Evolutionary conservation across 2,888 invertebrate species (phyloP).

Genomic region (Stenichneumon culpator): DNA sequence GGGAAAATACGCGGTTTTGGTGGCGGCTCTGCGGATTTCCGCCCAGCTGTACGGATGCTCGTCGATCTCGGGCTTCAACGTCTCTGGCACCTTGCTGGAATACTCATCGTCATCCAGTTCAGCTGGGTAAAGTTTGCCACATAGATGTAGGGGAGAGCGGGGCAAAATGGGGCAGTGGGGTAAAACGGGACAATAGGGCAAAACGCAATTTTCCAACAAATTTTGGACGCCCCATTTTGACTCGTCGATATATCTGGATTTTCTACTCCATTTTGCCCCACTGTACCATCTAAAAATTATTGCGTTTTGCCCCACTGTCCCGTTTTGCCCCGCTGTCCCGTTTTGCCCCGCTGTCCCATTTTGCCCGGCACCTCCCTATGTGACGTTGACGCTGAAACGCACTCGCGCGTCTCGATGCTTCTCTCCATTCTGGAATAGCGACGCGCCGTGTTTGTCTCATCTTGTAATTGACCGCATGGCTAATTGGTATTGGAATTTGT

Average conservation of each 20-base stretch:
- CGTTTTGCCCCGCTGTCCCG: too few relatives aligned
- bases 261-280: too few relatives aligned
- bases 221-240: too few relatives aligned
- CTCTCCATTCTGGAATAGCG: background rate
- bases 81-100: background rate
- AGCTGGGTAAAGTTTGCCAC: background rate
- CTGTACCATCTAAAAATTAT: too few relatives aligned
- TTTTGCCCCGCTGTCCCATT: too few relatives aligned
- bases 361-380: too few relatives aligned
- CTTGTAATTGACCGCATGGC: background rate
- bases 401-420: background rate
- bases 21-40: slow-evolving; percentile 1
- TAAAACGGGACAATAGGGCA: too few relatives aligned
- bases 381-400: slow-evolving; percentile 16
- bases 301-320: too few relatives aligned
- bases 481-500: background rate
- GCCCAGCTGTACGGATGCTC: background rate
- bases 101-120: slow-evolving; percentile 25
- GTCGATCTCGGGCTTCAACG: background rate
- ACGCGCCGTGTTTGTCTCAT: background rate
- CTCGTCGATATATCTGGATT: too few relatives aligned
- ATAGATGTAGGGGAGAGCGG: too few relatives aligned
- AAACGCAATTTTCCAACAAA: too few relatives aligned
- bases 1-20: slow-evolving; percentile 3
- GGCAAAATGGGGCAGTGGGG: too few relatives aligned